Evolutionary conservation across 2,113 vertebrate genomes (phyloP), one percentile per base, ranked within the genome.

Genomic region (Pelecanoides urinatrix): DNA sequence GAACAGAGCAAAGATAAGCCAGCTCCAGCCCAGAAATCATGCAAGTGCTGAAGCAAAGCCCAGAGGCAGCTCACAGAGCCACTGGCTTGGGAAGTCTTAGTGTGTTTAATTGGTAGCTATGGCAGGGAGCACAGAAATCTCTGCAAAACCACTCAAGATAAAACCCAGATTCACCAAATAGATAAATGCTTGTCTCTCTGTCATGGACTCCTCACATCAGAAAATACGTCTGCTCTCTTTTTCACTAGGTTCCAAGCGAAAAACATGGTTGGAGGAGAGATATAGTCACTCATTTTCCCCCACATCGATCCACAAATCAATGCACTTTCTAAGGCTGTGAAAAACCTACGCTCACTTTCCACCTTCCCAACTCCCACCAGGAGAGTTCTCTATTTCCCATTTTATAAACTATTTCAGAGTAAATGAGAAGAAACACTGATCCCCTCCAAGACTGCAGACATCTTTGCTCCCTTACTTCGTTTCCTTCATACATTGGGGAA

Each of bases 91-190:
- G 27, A 70, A 50, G 10, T 11, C 16, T 40, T 62, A 4, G 7
- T 8, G 22, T 0, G 0, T 67, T 77, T 59, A 13, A 67, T 75
- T 2, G 0, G 4, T 13, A 65, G 26, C 0, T 1, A 25, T 59
- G 44, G 70, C 62, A 42, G 2, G 10, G 47, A 71, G 38, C 21
- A 45, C n/a, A 59, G 32, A 67, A 95, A 81, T 36, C 5, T 2
- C 45, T 73, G 30, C 52, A 65, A 68, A 77, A 38, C 4, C 26
- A 44, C 17, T 14, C 65, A 3, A 77, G 34, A 58, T 19, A 44
- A 91, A 53, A 7, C 55, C 40, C 20, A 73, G 27, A 26, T 49
- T 25, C 36, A 85, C 5, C 13, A 74, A 20, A 68, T 0, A 38
- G 22, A 6, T 13, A 27, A 45, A 18, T 13, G 5, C 8, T 79